A percentile compares a stretch with the other conserved stretches of the same genome.
phyloP scores from a whole-genome alignment of 2,888 invertebrate genomes.

The Enchytraeus crypticus region DNA sequence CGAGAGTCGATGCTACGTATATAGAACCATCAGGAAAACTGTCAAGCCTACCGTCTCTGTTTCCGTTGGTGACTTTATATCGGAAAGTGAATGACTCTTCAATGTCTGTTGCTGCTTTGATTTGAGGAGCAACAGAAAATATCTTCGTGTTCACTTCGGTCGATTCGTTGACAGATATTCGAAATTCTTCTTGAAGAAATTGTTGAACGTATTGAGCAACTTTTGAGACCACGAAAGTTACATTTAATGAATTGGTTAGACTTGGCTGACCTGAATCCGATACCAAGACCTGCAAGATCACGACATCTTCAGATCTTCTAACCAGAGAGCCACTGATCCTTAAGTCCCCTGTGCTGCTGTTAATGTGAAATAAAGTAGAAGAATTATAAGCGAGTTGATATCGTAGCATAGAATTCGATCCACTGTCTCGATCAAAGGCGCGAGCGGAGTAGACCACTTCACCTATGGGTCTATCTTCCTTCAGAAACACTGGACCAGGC shows the following conservation, averaged over 20 bases:
- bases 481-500: slow-evolving; percentile 58
- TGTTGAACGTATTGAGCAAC: slow-evolving; percentile 92
- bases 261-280: slow-evolving; percentile 35
- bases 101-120: slow-evolving; percentile 36
- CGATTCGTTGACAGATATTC: slow-evolving; percentile 80
- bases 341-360: slow-evolving; percentile 76
- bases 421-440: slow-evolving; percentile 78
- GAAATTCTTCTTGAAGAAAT: slow-evolving; percentile 82
- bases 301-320: slow-evolving; percentile 15
- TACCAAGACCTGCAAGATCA: slow-evolving; percentile 32
- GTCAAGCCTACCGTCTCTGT: slow-evolving; percentile 75
- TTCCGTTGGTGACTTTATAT: slow-evolving; percentile 70
- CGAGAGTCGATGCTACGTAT: slow-evolving; percentile 74
- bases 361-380: slow-evolving; percentile 68
- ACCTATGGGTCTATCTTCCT: slow-evolving; percentile 84
- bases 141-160: slow-evolving; percentile 75
- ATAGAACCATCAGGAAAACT: slow-evolving; percentile 89
- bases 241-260: slow-evolving; percentile 28
- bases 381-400: slow-evolving; percentile 74
- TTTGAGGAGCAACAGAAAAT: no score
- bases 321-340: slow-evolving; percentile 66
- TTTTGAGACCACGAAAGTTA: slow-evolving; percentile 61
- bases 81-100: slow-evolving; percentile 17
- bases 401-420: slow-evolving; percentile 70
- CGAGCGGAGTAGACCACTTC: slow-evolving; percentile 81